A percentile compares a stretch with the other conserved stretches of the same genome.
phyloP scores from a whole-genome alignment of 2,888 invertebrate species.

The Dorcus parallelipipedus region DNA sequence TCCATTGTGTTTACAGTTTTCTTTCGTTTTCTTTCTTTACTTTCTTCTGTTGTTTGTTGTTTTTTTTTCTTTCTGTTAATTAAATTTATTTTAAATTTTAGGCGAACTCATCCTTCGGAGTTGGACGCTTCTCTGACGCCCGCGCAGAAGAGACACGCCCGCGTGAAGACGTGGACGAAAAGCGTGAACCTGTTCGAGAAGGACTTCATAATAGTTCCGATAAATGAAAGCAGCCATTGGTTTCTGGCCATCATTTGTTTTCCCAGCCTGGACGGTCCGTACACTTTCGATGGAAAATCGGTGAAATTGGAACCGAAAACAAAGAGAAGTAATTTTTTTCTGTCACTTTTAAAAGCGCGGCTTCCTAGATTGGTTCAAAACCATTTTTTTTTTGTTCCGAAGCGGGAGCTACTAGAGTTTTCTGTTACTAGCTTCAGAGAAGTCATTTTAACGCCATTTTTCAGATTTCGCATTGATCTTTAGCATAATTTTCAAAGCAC shows the following conservation, averaged over 20 bases:
- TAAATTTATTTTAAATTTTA: constrained; percentile 24
- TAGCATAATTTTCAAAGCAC: no score
- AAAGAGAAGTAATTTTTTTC: constrained; percentile 50
- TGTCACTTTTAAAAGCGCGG: neutral
- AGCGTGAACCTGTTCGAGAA: constrained; percentile 94
- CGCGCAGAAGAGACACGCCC: constrained; percentile 80
- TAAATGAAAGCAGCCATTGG: constrained; percentile 98
- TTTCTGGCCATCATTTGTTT: constrained; percentile 95
- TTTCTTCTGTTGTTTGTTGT: no score
- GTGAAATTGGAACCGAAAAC: constrained; percentile 49
- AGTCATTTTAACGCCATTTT: no score
- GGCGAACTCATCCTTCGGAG: constrained; percentile 60
- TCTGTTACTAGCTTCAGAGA: no score
- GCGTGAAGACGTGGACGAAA: constrained; percentile 96
- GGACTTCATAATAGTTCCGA: constrained; percentile 94
- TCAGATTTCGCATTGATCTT: no score
- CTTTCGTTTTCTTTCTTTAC: no score
- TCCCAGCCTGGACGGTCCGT: constrained; percentile 74
- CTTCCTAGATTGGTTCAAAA: neutral
- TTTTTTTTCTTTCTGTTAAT: no score
- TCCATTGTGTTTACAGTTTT: no score
- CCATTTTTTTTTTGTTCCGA: neutral
- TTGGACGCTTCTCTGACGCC: constrained; percentile 65
- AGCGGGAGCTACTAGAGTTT: no score
- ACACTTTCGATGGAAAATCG: constrained; percentile 64